Percentiles rank a stretch among this genome's conserved stretches.
These are phyloP conservation scores for Chiroxiphia lanceolata DNA, from an alignment of 2,797 vertebrate genomes.

Conservation along the genomic window DNA sequence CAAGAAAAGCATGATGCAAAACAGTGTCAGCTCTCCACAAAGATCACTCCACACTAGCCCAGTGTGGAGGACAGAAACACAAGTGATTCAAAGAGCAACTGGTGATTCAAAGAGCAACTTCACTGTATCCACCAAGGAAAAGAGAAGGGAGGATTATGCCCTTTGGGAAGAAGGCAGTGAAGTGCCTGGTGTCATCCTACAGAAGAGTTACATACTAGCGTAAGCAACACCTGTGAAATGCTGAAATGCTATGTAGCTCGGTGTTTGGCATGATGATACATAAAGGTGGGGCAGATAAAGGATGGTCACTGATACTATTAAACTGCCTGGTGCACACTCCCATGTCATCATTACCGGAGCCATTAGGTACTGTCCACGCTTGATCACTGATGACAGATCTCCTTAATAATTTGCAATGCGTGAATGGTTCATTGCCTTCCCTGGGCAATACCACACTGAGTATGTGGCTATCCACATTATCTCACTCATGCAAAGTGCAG, in stretches of 20 bases:
- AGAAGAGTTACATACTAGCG: background rate
- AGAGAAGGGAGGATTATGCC: background rate
- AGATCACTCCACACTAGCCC: background rate
- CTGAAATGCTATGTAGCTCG: background rate
- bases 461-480: background rate
- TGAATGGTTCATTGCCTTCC: background rate
- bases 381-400: background rate
- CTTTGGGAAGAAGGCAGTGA: background rate
- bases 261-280: background rate
- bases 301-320: background rate
- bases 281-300: slow-evolving; percentile 27
- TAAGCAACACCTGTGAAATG: slow-evolving; percentile 19
- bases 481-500: background rate
- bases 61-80: background rate
- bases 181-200: background rate
- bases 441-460: background rate
- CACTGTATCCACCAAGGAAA: background rate
- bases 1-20: background rate
- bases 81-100: background rate
- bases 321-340: background rate
- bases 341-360: background rate
- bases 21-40: background rate
- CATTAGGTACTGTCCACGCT: background rate
- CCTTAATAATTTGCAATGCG: background rate
- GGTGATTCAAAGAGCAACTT: background rate